Conservation (phyloP, 1,140 invertebrate species). For the Oryctes rhinoceros region DNA sequence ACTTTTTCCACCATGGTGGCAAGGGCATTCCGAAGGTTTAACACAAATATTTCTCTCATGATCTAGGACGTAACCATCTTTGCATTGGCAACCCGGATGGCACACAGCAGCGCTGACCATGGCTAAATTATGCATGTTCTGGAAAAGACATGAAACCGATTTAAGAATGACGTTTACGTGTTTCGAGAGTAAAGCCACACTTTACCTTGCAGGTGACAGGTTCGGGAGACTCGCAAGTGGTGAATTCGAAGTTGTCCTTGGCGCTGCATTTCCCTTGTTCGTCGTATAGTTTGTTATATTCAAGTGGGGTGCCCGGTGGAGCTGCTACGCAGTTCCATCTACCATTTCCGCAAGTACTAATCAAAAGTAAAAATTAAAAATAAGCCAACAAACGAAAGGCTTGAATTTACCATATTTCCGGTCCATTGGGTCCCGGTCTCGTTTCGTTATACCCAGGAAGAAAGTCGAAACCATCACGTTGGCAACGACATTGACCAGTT, state of each 20-base stretch:
- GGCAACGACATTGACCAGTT: conserved; percentile 79
- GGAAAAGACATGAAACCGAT: conserved; percentile 31
- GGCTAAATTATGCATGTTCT: conserved; percentile 76
- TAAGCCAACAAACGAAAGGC: background rate
- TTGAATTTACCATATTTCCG: conserved; percentile 72
- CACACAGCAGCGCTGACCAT: conserved; percentile 67
- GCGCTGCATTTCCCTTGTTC: conserved; percentile 63
- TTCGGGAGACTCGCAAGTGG: conserved; percentile 77
- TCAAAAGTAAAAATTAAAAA: conserved; percentile 48
- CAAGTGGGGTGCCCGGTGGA: conserved; percentile 66
- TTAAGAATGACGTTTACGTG: background rate
- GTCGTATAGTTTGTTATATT: conserved; percentile 67
- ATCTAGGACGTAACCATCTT: conserved; percentile 78
- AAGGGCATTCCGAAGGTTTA: conserved; percentile 77
- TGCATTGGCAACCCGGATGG: conserved; percentile 80
- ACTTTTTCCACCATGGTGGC: conserved; percentile 85
- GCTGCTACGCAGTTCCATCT: conserved; percentile 74
- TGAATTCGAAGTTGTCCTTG: conserved; percentile 73
- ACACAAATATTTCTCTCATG: conserved; percentile 74
- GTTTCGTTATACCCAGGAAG: conserved; percentile 78
- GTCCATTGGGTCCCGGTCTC: conserved; percentile 69
- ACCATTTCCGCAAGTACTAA: conserved; percentile 77
- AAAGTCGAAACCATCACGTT: conserved; percentile 76
- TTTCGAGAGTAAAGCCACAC: conserved; percentile 18
- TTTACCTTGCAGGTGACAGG: conserved; percentile 80